phyloP scores from a whole-genome alignment of 2,888 invertebrate genomes.

The Conops quadrifasciatus region DNA sequence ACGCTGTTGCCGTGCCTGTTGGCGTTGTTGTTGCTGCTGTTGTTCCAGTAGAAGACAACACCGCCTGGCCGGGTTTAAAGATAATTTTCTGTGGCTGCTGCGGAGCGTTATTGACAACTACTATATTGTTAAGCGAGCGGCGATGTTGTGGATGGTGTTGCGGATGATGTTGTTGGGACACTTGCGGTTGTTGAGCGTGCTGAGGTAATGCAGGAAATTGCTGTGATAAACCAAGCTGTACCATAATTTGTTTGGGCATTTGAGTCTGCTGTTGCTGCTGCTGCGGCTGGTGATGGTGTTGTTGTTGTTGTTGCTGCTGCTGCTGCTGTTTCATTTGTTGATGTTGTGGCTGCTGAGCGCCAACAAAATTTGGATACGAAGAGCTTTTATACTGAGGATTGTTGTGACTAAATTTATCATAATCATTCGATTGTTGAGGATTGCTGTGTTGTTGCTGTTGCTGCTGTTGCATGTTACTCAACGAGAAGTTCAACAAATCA shows the following conservation, averaged over 20 bases:
- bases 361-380: constrained; percentile 62
- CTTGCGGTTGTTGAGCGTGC: constrained; percentile 49
- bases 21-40: constrained; percentile 31
- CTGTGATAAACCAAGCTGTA: constrained; percentile 44
- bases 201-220: constrained; percentile 49
- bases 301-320: constrained; percentile 41
- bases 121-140: constrained; percentile 63
- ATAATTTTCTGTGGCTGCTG: constrained; percentile 59
- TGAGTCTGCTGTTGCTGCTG: constrained; percentile 47
- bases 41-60: constrained; percentile 48
- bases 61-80: constrained; percentile 59
- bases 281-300: constrained; percentile 43
- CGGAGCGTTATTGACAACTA: constrained; percentile 58
- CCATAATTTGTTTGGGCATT: constrained; percentile 48
- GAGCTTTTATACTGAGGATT: constrained; percentile 57
- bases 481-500: constrained; percentile 59
- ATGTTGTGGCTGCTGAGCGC: constrained; percentile 47
- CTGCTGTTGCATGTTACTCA: constrained; percentile 52
- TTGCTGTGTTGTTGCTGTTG: constrained; percentile 42
- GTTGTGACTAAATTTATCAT: constrained; percentile 49
- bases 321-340: constrained; percentile 41
- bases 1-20: constrained; percentile 28
- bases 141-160: constrained; percentile 46
- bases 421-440: constrained; percentile 49
- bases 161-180: constrained; percentile 41